Conservation (phyloP, 2,113 vertebrate species). For the Menidia beryllina region DNA sequence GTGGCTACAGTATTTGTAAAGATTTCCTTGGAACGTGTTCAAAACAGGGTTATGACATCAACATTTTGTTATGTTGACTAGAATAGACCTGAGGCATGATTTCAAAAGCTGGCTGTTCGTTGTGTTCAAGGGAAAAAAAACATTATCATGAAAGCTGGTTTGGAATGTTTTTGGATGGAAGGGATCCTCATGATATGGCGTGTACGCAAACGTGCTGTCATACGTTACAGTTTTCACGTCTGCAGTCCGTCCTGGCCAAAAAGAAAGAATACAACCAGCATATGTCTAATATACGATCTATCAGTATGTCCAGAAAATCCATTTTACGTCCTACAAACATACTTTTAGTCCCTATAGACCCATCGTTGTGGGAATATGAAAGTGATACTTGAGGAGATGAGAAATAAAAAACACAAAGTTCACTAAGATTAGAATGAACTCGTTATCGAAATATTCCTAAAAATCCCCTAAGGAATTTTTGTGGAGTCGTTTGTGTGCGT, state of each 20-base stretch:
- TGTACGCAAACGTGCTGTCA: background rate
- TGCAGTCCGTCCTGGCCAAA: background rate
- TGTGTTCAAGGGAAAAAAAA: too few relatives aligned
- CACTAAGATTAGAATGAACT: constrained; percentile 26
- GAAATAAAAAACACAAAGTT: constrained; percentile 22
- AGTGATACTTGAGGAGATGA: background rate
- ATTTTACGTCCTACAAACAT: constrained; percentile 14
- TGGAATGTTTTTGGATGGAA: too few relatives aligned
- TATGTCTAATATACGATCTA: background rate
- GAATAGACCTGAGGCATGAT: background rate
- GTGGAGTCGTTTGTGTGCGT: constrained; percentile 14
- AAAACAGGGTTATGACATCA: background rate
- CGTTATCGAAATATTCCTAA: constrained; percentile 28
- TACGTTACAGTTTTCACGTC: background rate
- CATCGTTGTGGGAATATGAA: constrained; percentile 13
- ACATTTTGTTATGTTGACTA: background rate
- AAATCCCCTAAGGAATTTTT: constrained; percentile 24
- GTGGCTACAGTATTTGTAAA: background rate
- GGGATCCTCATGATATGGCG: background rate
- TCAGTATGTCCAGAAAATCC: background rate
- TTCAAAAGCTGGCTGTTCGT: background rate
- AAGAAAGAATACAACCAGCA: background rate
- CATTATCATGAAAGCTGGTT: background rate
- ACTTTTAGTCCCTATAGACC: background rate
- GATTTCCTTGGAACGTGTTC: background rate